Base-by-base conservation (phyloP, 2,888 invertebrate species). In the Epistrophe grossulariae region DNA sequence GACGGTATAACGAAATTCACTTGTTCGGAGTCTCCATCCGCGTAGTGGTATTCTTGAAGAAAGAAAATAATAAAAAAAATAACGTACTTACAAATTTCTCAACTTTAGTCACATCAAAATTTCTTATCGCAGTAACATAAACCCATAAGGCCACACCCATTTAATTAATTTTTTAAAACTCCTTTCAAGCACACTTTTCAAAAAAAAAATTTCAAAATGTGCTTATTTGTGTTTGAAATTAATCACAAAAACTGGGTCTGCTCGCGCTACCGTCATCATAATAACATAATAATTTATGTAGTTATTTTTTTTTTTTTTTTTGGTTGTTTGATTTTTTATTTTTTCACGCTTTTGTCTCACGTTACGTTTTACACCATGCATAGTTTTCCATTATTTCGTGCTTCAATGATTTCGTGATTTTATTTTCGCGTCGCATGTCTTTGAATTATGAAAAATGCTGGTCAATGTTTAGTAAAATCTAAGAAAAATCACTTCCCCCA, bases 261-360 rank as follows among this genome's bases (percentile, higher is more conserved):
- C 19, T 60, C 72, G 38, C 45, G 38, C 68, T 66, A 68, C 72
- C 60, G 78, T 82, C 78, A 59, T 40, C 62, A 40, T 40, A 19
- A 35, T 24, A 40, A 59, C 62, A 70, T 82, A 73, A 70, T 19
- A 52, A 9, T 13, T 24, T 60, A 11, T 40, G 11, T 8, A 13
- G 40, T 62, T 40, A 24, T 24, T 62, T 24, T 24, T 2, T 24
- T 24, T 24, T 24, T 24, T 24, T 24, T 24, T 24, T 24, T 24
- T 24, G 2, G 24, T 1, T 24, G 1, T 1, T 24, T 24, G 1
- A 3, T 2, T 24, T 24, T 24, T 24, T 2, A 40, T 50, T 52
- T 73, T 66, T 77, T 52, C 62, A 85, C 59, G 64, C 71, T 43
- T 62, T 59, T 78, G 50, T 81, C 85, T 85, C 85, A 82, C 77